Evolutionary conservation across 2,797 vertebrate genomes (phyloP).

Genomic region (Pipistrellus pygmaeus): DNA sequence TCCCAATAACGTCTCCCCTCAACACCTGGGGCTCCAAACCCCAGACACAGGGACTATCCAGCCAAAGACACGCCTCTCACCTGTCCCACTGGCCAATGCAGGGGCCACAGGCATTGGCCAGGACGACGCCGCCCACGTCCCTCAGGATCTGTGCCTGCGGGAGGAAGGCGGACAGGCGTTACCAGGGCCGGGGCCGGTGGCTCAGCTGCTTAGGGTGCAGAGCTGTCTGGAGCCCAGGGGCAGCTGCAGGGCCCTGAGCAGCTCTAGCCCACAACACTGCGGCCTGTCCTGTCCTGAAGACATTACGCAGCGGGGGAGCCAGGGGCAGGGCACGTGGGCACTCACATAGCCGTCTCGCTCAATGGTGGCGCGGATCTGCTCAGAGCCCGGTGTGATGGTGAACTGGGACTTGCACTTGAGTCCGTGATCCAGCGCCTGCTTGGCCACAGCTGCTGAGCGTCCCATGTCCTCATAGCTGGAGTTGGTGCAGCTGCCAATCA

Average conservation of each 20-base stretch:
- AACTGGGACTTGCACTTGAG: conserved; percentile 95
- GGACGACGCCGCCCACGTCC: conserved; percentile 95
- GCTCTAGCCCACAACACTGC: neutral
- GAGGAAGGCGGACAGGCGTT: neutral
- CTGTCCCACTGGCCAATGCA: conserved; percentile 99
- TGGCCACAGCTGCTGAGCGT: conserved; percentile 94
- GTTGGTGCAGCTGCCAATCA: conserved; percentile 99
- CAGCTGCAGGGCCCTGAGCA: neutral
- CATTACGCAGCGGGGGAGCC: fast-evolving
- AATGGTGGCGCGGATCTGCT: conserved; percentile 98
- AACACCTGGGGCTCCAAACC: neutral
- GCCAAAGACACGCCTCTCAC: conserved; percentile 83
- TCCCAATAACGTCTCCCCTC: fast-evolving
- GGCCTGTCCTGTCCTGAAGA: neutral
- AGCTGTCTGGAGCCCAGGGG: neutral
- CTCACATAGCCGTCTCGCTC: conserved; percentile 97
- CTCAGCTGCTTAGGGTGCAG: neutral
- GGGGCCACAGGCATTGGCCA: conserved; percentile 97
- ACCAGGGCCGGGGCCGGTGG: neutral
- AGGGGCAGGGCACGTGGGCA: conserved; percentile 17
- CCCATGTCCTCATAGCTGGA: conserved; percentile 99
- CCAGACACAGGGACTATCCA: neutral
- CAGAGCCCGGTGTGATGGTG: conserved; percentile 96
- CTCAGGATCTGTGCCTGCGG: conserved; percentile 92
- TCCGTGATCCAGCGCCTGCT: conserved; percentile 94